Base-by-base conservation (phyloP, 2,797 vertebrate genomes). In the Danio albolineatus region DNA sequence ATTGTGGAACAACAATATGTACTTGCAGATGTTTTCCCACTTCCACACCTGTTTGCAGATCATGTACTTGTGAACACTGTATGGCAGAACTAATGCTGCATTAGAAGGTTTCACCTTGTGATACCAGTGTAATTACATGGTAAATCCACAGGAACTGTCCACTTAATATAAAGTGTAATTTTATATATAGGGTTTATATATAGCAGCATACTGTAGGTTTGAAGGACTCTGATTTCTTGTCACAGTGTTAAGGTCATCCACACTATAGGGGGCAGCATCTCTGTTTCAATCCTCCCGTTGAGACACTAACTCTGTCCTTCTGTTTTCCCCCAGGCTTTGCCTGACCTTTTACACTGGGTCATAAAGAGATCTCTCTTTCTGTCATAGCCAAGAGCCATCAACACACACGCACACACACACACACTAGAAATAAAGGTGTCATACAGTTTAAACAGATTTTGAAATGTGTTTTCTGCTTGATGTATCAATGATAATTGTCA, bases 231-330 rank as follows among this genome's bases (percentile, higher is more conserved):
- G 88, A 89, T 90, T 83, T 80, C 88, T 87, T 84, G 85, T 87
- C 70, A 82, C 85, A 84, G 86, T 86, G 88, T 76, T 89, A 93
- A 94, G 93, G 93, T 93, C 92, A 90, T 89, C 91, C 89, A 46
- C 88, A 78, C 90, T 84, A 83, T 90, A 92, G 91, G 91, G 89
- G 89, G 91, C 90, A 86, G 89, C 85, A 85, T 89, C 83, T 86
- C 79, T 65, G 65, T 82, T 79, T 82, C 88, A 79, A 67, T 78
- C 82, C 76, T 73, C 87, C 85, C 57, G 75, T 82, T 41, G 86
- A 10, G 84, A 77, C 87, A 71, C 88, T 87, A 88, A 80, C 82
- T 87, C 81, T 83, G 60, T 4, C 82, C 83, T 80, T 76, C 78
- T 84, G 85, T 65, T 85, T 84, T 73, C 73, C 76, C 8, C 9